Conservation (phyloP, 2,888 invertebrate species). For the Psococerastis gibbosa region DNA sequence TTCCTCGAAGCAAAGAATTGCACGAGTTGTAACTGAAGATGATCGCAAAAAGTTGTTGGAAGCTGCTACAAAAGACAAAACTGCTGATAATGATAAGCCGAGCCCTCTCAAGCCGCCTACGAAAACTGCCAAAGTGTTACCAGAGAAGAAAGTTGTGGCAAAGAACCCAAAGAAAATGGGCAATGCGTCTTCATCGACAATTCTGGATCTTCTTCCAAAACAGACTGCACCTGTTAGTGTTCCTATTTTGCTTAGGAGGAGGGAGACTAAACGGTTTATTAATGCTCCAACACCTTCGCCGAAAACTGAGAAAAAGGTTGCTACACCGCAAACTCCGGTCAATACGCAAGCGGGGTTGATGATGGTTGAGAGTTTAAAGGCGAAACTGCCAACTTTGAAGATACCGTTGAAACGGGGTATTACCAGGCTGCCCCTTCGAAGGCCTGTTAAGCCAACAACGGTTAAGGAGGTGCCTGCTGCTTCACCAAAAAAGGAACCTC, state of each 20-base stretch:
- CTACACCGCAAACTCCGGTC: not conserved
- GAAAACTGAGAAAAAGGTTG: not conserved
- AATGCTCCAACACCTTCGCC: not conserved
- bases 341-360: not conserved
- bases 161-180: too few species aligned
- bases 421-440: not conserved
- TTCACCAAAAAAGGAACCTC: not conserved
- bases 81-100: not conserved
- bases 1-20: not conserved
- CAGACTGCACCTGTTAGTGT: not conserved
- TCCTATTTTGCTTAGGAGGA: not conserved
- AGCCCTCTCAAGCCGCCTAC: not conserved
- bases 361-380: not conserved
- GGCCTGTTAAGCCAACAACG: not conserved
- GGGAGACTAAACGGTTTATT: not conserved
- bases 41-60: conserved; percentile 2
- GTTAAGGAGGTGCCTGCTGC: not conserved
- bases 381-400: not conserved
- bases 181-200: not conserved
- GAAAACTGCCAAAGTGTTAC: not conserved
- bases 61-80: not conserved
- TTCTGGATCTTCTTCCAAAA: not conserved
- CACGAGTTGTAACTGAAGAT: not conserved
- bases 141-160: not conserved
- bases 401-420: not conserved